These are phyloP conservation scores for Stenolophus ochropezus DNA, from an alignment of 2,888 invertebrate genomes.

Conservation along the genomic window DNA sequence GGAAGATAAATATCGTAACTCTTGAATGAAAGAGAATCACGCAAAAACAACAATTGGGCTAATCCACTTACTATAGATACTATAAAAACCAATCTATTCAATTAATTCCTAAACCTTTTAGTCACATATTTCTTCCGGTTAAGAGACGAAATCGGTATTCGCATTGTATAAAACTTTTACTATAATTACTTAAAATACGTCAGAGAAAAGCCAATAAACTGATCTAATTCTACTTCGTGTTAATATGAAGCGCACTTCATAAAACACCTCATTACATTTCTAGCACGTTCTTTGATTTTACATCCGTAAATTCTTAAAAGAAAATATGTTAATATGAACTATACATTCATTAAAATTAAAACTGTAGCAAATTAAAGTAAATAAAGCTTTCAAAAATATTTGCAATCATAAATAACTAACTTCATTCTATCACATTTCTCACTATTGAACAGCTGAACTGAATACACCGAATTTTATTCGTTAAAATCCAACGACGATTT, in stretches of 20 bases:
- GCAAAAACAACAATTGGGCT: not conserved
- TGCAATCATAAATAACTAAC: too few species aligned
- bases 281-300: not conserved
- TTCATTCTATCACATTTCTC: too few species aligned
- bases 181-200: conserved; percentile 5
- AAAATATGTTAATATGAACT: not conserved
- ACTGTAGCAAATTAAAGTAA: too few species aligned
- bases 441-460: too few species aligned
- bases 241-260: not conserved
- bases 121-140: not conserved
- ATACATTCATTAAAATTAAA: not conserved
- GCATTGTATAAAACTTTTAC: not conserved
- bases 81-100: not conserved
- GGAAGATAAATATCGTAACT: not conserved
- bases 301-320: not conserved
- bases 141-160: not conserved
- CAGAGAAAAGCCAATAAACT: conserved; percentile 12
- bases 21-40: not conserved
- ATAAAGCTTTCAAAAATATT: too few species aligned
- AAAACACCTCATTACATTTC: not conserved
- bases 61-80: not conserved
- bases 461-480: too few species aligned
- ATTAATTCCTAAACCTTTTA: not conserved
- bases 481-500: too few species aligned
- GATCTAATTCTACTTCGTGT: conserved; percentile 14